Conservation (phyloP, 2,113 vertebrate genomes). For the Marcusenius ussheri region DNA sequence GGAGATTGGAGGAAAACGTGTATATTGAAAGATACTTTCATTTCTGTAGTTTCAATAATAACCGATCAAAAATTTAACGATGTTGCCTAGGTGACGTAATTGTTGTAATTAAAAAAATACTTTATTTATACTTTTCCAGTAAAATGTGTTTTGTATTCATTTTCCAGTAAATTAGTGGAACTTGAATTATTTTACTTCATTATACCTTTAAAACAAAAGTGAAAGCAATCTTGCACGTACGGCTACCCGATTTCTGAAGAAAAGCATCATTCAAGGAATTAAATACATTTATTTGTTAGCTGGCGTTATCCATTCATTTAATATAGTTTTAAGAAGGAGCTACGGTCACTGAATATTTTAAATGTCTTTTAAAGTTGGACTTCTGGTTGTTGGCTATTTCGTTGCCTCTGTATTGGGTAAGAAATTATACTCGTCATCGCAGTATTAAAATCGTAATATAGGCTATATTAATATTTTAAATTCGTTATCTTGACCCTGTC, state of each 20-base stretch:
- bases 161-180: neutral
- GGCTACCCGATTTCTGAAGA: neutral
- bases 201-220: slow-evolving; percentile 49
- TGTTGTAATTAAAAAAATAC: neutral
- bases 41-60: neutral
- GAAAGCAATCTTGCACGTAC: slow-evolving; percentile 44
- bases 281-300: neutral
- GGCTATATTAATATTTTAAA: neutral
- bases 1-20: slow-evolving; percentile 10
- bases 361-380: slow-evolving; percentile 24
- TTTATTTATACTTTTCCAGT: neutral
- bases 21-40: neutral
- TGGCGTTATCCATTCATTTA: neutral
- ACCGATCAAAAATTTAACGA: neutral
- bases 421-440: slow-evolving; percentile 16
- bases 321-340: neutral
- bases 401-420: slow-evolving; percentile 45
- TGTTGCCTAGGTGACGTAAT: neutral
- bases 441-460: neutral
- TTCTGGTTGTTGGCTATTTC: slow-evolving; percentile 38
- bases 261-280: neutral
- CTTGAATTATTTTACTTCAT: neutral
- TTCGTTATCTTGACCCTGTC: neutral
- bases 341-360: neutral
- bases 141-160: neutral